phyloP scores from a whole-genome alignment of 2,113 vertebrate genomes.

The Gobiocypris rarus region DNA sequence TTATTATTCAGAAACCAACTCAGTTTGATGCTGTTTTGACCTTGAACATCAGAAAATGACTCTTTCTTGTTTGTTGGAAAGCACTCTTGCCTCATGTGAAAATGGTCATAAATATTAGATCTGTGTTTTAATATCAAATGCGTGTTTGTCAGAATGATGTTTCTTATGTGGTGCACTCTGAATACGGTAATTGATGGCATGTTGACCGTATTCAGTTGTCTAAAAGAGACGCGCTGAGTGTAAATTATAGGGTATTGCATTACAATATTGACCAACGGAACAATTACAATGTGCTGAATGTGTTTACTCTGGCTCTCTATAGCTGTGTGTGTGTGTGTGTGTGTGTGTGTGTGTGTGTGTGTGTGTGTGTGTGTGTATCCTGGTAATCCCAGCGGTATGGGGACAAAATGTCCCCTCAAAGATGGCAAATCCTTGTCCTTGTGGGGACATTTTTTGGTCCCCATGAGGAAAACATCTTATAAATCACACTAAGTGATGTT shows the following conservation, averaged over 20 bases:
- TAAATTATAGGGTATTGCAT: not conserved
- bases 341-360: too few species aligned
- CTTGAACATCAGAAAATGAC: conserved; percentile 4
- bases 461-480: too few species aligned
- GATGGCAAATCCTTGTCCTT: too few species aligned
- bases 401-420: too few species aligned
- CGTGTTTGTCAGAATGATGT: not conserved
- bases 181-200: not conserved
- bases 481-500: too few species aligned
- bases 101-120: not conserved
- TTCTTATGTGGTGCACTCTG: not conserved
- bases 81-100: not conserved
- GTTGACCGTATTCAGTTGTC: not conserved
- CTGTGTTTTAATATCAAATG: not conserved
- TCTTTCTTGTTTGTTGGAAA: not conserved
- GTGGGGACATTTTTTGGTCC: too few species aligned
- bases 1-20: conserved; percentile 31
- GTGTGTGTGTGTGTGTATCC: too few species aligned
- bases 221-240: not conserved
- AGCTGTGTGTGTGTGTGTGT: not conserved
- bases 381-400: too few species aligned
- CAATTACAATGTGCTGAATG: not conserved
- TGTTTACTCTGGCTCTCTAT: not conserved
- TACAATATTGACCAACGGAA: not conserved
- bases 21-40: not conserved